phyloP scores from a whole-genome alignment of 2,888 invertebrate species.

The Sarcophaga variegata region DNA sequence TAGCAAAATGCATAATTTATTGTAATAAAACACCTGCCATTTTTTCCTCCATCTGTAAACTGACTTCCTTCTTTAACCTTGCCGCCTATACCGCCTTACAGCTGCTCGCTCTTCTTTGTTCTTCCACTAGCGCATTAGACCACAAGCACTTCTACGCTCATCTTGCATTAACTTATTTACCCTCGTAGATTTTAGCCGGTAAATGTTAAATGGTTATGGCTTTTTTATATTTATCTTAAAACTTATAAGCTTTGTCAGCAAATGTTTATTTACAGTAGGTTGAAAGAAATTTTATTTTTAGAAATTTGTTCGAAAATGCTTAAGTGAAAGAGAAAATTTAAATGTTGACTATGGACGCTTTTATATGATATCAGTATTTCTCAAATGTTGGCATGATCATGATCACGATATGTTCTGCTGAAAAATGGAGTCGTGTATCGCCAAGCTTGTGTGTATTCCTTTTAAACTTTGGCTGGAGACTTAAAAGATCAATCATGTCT shows the following conservation, averaged over 20 bases:
- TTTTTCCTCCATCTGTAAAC: neutral
- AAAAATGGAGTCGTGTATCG: too few relatives aligned
- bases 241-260: slow-evolving; percentile 17
- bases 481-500: too few relatives aligned
- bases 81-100: neutral
- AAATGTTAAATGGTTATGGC: neutral
- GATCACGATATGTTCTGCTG: too few relatives aligned
- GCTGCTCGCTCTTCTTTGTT: too few relatives aligned
- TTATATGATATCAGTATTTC: too few relatives aligned
- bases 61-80: neutral
- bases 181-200: neutral
- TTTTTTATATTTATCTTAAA: slow-evolving; percentile 28
- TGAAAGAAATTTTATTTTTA: neutral
- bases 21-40: slow-evolving; percentile 80
- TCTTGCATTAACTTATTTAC: slow-evolving; percentile 2
- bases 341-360: too few relatives aligned
- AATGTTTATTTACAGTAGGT: slow-evolving; percentile 33
- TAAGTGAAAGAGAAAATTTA: too few relatives aligned
- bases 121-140: slow-evolving; percentile 1
- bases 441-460: too few relatives aligned
- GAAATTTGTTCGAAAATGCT: too few relatives aligned
- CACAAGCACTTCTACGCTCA: neutral
- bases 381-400: too few relatives aligned
- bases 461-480: too few relatives aligned
- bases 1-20: slow-evolving; percentile 81